Evolutionary conservation across 1,140 invertebrate genomes (phyloP).

Genomic region (Dryas iulia): DNA sequence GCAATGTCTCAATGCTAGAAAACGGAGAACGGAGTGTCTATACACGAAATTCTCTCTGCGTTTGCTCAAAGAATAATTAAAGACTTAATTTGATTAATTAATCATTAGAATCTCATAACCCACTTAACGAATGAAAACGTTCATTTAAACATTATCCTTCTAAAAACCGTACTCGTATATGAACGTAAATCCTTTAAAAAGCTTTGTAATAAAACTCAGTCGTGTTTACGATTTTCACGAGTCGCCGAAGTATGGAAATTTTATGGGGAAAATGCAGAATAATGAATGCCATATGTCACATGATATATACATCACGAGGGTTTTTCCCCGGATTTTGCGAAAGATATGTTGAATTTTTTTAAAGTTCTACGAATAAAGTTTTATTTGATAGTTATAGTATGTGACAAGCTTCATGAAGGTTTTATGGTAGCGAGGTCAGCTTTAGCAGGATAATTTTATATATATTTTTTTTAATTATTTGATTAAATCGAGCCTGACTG

Average conservation of each 20-base stretch:
- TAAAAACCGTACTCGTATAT: neutral
- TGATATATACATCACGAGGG: neutral
- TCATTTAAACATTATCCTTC: neutral
- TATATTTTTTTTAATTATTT: too few species aligned
- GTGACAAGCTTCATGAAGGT: too few species aligned
- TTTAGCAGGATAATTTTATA: too few species aligned
- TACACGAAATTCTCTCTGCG: too few species aligned
- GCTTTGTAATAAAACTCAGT: neutral
- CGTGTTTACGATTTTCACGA: conserved; percentile 4
- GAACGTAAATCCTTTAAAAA: neutral
- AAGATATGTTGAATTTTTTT: neutral
- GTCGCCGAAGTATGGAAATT: neutral
- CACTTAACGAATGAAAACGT: neutral
- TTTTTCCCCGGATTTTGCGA: neutral
- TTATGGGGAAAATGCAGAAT: neutral
- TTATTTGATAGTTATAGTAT: too few species aligned
- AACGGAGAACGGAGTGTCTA: too few species aligned
- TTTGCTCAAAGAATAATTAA: too few species aligned
- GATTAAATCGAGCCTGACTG: too few species aligned
- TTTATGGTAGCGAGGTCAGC: too few species aligned
- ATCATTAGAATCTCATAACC: neutral
- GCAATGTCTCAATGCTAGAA: too few species aligned
- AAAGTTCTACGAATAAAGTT: neutral
- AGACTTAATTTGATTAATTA: too few species aligned
- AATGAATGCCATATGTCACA: neutral